Evolutionary conservation across 2,113 vertebrate genomes (phyloP).

Genomic region (Antechinus flavipes): DNA sequence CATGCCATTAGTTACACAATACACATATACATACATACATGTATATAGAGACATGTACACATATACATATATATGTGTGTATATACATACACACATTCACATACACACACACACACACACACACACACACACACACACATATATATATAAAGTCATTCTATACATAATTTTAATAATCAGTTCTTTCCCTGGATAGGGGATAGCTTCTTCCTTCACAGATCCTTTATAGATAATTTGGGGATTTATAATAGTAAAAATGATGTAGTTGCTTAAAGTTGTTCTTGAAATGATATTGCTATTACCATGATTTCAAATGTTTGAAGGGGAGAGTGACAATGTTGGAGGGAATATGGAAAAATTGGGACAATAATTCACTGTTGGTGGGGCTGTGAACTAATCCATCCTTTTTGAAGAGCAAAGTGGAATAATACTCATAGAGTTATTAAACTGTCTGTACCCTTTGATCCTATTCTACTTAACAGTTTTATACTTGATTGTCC

Average conservation of each 20-base stretch:
- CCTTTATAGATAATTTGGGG: neutral
- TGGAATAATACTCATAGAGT: neutral
- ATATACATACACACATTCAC: no score
- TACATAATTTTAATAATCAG: neutral
- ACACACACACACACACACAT: no score
- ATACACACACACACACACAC: no score
- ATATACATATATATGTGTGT: no score
- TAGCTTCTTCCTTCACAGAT: neutral
- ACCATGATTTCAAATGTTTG: neutral
- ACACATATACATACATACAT: no score
- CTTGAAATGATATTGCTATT: neutral
- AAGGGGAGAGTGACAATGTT: neutral
- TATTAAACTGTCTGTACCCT: neutral
- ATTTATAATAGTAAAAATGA: neutral
- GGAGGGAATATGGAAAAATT: neutral
- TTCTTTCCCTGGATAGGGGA: neutral
- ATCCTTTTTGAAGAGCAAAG: neutral
- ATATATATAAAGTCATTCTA: neutral
- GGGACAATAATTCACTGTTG: neutral
- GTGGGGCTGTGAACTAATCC: neutral
- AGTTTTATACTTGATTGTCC: neutral
- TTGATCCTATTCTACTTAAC: neutral
- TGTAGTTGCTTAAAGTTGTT: no score
- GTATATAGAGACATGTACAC: no score
- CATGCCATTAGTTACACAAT: no score